A percentile compares a stretch with the other conserved stretches of the same genome.
Evolutionary conservation across 2,797 vertebrate species (phyloP).

Genomic region (Dromococcyx pavoninus): DNA sequence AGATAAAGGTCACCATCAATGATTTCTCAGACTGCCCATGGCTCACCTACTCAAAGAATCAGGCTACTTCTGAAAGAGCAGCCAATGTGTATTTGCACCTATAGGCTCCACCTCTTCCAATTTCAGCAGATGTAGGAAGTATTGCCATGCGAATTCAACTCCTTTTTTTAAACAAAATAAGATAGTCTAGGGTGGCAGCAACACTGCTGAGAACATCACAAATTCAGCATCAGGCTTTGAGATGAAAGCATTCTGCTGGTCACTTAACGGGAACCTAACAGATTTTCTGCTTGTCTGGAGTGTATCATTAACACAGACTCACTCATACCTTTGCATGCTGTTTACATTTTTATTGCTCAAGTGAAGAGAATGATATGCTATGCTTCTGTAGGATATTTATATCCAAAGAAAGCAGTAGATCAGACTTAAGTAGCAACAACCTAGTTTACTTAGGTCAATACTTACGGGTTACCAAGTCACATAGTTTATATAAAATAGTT

Average conservation of each 20-base stretch:
- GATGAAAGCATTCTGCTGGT: not conserved
- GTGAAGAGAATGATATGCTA: not conserved
- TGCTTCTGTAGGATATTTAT: not conserved
- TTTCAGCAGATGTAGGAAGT: not conserved
- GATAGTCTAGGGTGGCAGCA: not conserved
- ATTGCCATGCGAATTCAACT: not conserved
- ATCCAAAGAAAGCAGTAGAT: not conserved
- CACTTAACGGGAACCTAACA: not conserved
- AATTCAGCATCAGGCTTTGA: not conserved
- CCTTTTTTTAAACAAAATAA: not conserved
- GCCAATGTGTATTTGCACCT: not conserved
- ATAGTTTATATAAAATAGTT: not conserved
- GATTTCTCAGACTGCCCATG: not conserved
- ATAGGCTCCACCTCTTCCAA: not conserved
- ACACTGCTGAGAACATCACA: not conserved
- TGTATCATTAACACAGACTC: not conserved
- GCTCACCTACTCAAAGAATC: not conserved
- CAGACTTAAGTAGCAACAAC: slow-evolving; percentile 15
- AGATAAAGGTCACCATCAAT: not conserved
- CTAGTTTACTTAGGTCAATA: not conserved
- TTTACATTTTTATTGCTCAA: not conserved
- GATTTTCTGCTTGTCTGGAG: not conserved
- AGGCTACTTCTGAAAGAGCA: not conserved
- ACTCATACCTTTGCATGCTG: not conserved
- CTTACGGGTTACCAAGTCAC: not conserved